Base-by-base conservation (phyloP, 2,888 invertebrate genomes). In the Plagiodera versicolora region DNA sequence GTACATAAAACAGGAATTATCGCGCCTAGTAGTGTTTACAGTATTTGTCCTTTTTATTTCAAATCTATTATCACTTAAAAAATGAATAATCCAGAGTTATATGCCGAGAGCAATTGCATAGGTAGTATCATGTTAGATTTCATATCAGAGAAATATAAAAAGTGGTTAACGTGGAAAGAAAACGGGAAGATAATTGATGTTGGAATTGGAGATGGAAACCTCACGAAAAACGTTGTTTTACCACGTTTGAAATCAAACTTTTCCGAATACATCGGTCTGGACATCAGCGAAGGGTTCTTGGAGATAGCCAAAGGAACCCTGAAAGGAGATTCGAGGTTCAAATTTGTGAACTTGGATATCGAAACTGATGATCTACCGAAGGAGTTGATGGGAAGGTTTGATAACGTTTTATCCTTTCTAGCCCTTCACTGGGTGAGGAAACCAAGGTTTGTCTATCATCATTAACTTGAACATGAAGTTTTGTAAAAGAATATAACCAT, bases 341-440 rank as follows among this genome's bases (percentile, higher is more conserved):
- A 28, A 65, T 75, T 16, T 66, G 68, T 55, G 14, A 14, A 53
- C 20, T 11, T 53, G 16, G 53, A 45, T 16, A 53, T 53, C 11
- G 18, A 35, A 6, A 24, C 44, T 1, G 11, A 53, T 24, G 4
- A 24, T 16, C 10, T 44, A 28, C 44, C 53, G 9, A 16, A 10
- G 8, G 14, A 53, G 9, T 53, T 35, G 39, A 5, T 53, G 1
- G 18, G 18, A 5, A 53, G 20, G 6, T 53, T 53, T 8, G 53
- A 53, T 28, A 35, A 53, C 11, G 44, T 53, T 4, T 53, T 53
- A 11, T 39, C 16, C 2, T 44, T 53, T 44, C 44, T 24, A 10
- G 17, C 44, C 1, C 24, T 53, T 14, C 53, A 53, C 17, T 16
- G 19, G 44, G 53, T 53, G 53, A 53, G 14, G 6, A 14, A 44